Conservation (phyloP, 1,140 invertebrate genomes). For the Drosophila teissieri region DNA sequence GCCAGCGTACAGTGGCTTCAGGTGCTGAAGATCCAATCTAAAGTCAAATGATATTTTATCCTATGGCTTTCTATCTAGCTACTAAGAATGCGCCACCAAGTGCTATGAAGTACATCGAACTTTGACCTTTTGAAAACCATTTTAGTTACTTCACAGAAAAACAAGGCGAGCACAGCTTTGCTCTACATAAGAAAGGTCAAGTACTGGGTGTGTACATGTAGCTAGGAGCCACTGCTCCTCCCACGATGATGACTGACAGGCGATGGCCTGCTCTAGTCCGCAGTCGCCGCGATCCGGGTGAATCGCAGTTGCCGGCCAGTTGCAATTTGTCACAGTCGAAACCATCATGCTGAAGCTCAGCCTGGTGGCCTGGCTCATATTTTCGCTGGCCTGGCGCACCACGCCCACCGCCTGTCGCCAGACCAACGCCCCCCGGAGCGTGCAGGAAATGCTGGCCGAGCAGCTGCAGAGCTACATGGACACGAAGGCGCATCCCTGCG, state of each 20-base stretch:
- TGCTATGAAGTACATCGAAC: too few species aligned
- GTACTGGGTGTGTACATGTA: too few species aligned
- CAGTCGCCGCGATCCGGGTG: slow-evolving; percentile 12
- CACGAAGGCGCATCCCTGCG: slow-evolving; percentile 64
- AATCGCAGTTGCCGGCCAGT: slow-evolving; percentile 20
- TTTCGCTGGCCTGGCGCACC: slow-evolving; percentile 73
- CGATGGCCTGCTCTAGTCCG: slow-evolving; percentile 12
- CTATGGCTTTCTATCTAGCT: background rate
- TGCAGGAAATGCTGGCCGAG: slow-evolving; percentile 69
- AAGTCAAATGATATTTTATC: background rate
- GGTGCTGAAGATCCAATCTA: too few species aligned
- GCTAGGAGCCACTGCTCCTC: slow-evolving; percentile 5
- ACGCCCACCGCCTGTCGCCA: slow-evolving; percentile 77
- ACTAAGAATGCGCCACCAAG: background rate
- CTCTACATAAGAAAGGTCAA: too few species aligned
- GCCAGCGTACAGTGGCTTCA: slow-evolving; percentile 38
- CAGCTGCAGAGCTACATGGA: slow-evolving; percentile 81
- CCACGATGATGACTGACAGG: slow-evolving; percentile 75
- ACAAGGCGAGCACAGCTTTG: too few species aligned
- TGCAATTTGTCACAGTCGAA: slow-evolving; percentile 42
- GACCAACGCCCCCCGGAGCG: slow-evolving; percentile 46
- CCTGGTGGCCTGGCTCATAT: slow-evolving; percentile 66
- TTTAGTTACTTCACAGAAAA: too few species aligned
- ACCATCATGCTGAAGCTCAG: slow-evolving; percentile 74
- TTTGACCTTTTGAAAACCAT: too few species aligned